Base-by-base conservation (phyloP, 2,113 vertebrate species). In the Accipiter cooperii region DNA sequence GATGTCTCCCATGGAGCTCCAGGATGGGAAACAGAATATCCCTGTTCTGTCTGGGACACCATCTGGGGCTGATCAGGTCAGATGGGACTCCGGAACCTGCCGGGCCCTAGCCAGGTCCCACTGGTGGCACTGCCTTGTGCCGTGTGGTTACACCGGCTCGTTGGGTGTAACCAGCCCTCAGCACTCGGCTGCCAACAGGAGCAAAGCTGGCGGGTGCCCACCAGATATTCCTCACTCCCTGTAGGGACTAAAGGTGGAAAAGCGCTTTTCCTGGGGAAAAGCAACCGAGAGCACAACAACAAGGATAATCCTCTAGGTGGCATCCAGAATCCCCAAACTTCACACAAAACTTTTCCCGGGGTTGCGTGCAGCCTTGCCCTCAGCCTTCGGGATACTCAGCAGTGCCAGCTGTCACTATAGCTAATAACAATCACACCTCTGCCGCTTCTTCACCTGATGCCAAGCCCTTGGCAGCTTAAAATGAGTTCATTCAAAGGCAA, bases 291-390 rank as follows among this genome's bases (percentile, higher is more conserved):
- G 54, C 22, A 93, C 57, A 68, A 28, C 28, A 11, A 29, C 70
- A 54, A 57, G 49, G 66, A 54, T 57, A 87, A 85, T 91, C 96
- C 89, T 96, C 94, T 94, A 94, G 87, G 54, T 95, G 94, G 95
- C 89, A 94, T 70, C 93, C 58, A 68, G 63, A 75, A 76, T 42
- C 84, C 74, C 87, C 34, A 34, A 82, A 92, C 38, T 36, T 17
- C 54, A 9, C 21, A 13, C 5, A 3, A 5, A 29, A 12, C 13
- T 58, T 36, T 24, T 21, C 66, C n/a, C 1, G 0, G 13, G 33
- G 24, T 8, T 46, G 60, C 0, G 1, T 5, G 0, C 25, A 79
- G 73, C 68, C 64, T 46, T 13, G 55, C 40, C 55, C 38, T 64
- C 8, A 8, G 9, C 24, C 2, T 0, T 10, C 0, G 2, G 46